These are phyloP conservation scores for Drosophila robusta DNA, from an alignment of 2,888 invertebrate species.

Conservation along the genomic window DNA sequence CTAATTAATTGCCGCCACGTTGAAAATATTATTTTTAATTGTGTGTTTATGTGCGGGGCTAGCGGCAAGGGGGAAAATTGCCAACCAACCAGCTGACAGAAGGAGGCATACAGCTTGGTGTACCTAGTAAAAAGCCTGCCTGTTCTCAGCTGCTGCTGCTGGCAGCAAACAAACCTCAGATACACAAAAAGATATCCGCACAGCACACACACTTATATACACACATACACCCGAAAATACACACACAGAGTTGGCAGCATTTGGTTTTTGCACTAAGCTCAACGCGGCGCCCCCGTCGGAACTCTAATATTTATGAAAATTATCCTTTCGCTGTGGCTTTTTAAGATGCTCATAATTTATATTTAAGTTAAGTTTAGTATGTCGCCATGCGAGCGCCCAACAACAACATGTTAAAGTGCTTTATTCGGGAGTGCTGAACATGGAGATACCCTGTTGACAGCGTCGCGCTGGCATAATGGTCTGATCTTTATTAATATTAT, in stretches of 20 bases:
- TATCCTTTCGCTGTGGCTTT: constrained; percentile 80
- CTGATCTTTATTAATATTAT: no score
- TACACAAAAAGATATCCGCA: constrained; percentile 37
- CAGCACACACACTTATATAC: constrained; percentile 12
- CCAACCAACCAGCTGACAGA: constrained; percentile 2
- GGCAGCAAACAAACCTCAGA: constrained; percentile 51
- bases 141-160: constrained; percentile 35
- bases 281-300: constrained; percentile 18
- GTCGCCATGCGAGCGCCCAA: constrained; percentile 63
- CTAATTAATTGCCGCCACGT: constrained; percentile 83
- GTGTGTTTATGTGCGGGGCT: constrained; percentile 76
- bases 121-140: constrained; percentile 29
- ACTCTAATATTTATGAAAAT: constrained; percentile 80
- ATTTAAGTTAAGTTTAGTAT: constrained; percentile 76
- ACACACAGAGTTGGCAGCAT: constrained; percentile 32
- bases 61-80: constrained; percentile 18
- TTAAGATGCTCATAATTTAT: constrained; percentile 82
- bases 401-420: constrained; percentile 5
- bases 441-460: neutral
- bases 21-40: constrained; percentile 83
- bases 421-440: neutral
- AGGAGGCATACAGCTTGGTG: constrained; percentile 24
- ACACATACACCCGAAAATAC: neutral
- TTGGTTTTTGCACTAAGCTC: constrained; percentile 40
- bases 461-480: no score